phyloP scores from a whole-genome alignment of 2,888 invertebrate genomes.

The Rhaphigaster nebulosa region DNA sequence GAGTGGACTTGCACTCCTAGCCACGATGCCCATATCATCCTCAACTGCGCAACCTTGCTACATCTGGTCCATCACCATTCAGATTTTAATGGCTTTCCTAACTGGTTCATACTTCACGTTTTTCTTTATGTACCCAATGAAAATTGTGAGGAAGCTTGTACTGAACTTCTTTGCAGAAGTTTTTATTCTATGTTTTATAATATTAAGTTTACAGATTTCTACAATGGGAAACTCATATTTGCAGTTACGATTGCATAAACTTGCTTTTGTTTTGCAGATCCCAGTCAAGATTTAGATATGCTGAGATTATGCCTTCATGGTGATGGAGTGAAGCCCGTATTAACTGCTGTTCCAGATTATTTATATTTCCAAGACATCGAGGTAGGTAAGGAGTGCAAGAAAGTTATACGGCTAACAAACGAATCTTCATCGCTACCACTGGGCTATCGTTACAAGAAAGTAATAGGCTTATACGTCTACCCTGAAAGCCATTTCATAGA shows the following conservation, averaged over 20 bases:
- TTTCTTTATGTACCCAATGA: no score
- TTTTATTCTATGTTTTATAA: no score
- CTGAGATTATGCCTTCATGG: constrained; percentile 74
- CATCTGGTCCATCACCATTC: no score
- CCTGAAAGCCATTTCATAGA: constrained; percentile 69
- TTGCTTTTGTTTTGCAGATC: neutral
- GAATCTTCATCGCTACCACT: constrained; percentile 69
- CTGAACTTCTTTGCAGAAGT: no score
- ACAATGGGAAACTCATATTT: no score
- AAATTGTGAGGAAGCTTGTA: no score
- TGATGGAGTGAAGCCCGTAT: constrained; percentile 71
- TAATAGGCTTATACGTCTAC: constrained; percentile 69
- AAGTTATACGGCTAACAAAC: constrained; percentile 70
- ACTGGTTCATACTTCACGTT: no score
- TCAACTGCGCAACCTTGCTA: no score
- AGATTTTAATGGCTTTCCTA: no score
- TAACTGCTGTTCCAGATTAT: constrained; percentile 71
- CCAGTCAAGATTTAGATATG: constrained; percentile 7
- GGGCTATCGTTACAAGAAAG: constrained; percentile 69
- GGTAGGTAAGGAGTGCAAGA: constrained; percentile 69
- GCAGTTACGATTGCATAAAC: neutral
- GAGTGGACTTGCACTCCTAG: no score
- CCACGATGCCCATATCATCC: no score
- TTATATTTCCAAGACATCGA: constrained; percentile 71
- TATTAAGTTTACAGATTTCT: no score